A percentile compares a stretch with the other conserved stretches of the same genome.
phyloP scores from a whole-genome alignment of 2,888 invertebrate genomes.

The Tuberolachnus salignus region DNA sequence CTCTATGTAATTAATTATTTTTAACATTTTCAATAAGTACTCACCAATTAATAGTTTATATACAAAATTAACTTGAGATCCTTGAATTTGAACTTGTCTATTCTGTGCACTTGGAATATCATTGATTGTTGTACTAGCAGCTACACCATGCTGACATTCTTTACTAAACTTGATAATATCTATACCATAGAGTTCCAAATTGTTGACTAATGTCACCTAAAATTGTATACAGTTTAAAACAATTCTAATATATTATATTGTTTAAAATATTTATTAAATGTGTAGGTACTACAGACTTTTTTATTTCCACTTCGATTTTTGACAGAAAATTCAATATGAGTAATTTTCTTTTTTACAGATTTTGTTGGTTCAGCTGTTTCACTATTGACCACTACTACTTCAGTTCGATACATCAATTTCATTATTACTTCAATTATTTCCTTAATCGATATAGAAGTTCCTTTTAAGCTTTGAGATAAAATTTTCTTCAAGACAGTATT shows the following conservation, averaged over 20 bases:
- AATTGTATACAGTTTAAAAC: conserved; percentile 54
- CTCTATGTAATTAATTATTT: not conserved
- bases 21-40: conserved; percentile 8
- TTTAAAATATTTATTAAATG: conserved; percentile 4
- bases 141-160: conserved; percentile 82
- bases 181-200: conserved; percentile 86
- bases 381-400: conserved; percentile 71
- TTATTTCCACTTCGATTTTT: conserved; percentile 84
- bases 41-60: conserved; percentile 66
- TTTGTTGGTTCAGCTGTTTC: conserved; percentile 57
- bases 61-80: conserved; percentile 79
- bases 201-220: conserved; percentile 85
- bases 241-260: conserved; percentile 63
- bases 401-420: conserved; percentile 73
- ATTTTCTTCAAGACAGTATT: conserved; percentile 66
- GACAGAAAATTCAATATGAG: conserved; percentile 78
- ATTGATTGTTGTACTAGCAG: conserved; percentile 84
- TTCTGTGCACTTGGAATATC: conserved; percentile 74
- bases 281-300: conserved; percentile 68
- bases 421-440: conserved; percentile 75
- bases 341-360: conserved; percentile 73
- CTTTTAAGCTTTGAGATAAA: conserved; percentile 63
- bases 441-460: conserved; percentile 63
- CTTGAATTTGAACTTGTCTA: conserved; percentile 85
- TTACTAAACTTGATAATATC: conserved; percentile 78